Evolutionary conservation across 2,113 vertebrate species (phyloP).

Genomic region (Trichechus manatus): DNA sequence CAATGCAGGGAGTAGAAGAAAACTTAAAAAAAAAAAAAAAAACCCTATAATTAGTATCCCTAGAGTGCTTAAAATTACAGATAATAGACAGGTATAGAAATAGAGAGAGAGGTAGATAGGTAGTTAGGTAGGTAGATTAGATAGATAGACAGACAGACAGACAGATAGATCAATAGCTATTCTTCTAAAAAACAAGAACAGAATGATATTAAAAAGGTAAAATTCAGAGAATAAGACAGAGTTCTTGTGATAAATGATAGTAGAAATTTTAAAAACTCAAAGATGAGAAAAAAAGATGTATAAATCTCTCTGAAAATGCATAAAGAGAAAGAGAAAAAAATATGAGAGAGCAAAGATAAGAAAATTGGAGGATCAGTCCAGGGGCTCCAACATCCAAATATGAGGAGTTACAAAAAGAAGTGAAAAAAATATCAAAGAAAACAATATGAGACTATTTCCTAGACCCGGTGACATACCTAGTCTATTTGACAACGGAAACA

Average conservation of each 20-base stretch:
- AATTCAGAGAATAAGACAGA: neutral
- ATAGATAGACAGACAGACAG: neutral
- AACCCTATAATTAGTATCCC: neutral
- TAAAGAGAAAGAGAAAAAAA: neutral
- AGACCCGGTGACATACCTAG: neutral
- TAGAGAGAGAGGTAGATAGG: no score
- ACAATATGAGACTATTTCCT: neutral
- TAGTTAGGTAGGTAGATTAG: no score
- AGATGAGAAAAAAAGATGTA: neutral
- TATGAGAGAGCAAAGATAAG: neutral
- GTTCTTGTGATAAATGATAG: neutral
- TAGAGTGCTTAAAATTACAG: neutral
- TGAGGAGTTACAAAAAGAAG: neutral
- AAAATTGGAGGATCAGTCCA: neutral
- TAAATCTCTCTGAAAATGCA: neutral
- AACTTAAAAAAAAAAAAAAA: no score
- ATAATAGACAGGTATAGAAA: neutral
- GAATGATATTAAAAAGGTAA: neutral
- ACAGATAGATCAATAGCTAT: no score
- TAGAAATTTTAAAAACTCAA: constrained; percentile 18
- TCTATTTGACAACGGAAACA: neutral
- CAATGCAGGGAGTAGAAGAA: neutral
- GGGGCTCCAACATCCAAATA: neutral
- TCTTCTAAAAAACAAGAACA: no score
- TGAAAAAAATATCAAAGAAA: neutral